Evolutionary conservation across 2,113 vertebrate species (phyloP), one percentile per base, ranked within the genome.

Genomic region (Rafetus swinhoei): DNA sequence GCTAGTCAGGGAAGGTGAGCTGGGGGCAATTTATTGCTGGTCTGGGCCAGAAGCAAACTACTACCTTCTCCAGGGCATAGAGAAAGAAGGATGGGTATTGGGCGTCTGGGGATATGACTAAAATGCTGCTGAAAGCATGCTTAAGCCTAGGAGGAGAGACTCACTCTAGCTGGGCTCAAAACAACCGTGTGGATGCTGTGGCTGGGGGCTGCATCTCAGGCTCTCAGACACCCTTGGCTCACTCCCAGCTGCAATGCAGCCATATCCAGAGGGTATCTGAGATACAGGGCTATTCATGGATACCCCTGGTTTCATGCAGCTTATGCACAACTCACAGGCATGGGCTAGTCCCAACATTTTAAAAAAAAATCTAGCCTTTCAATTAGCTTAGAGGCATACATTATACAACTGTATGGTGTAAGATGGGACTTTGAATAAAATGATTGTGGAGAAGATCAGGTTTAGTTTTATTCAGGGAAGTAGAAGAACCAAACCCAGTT

Each of bases 361-460:
- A 45, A 45, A 45, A 45, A 45, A 13, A 52, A 7, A 2, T 29
- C 14, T 81, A 35, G 12, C 55, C 19, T 91, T 25, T 32, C 29
- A 0, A 2, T 72, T 25, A 77, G 6, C 9, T 0, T 0, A 3
- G 18, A 52, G 6, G 27, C 4, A 4, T 39, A 45, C 45, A 45
- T 72, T 13, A 4, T 84, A 76, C 50, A 60, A 59, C 25, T 24
- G n/a, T 45, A 14, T 14, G 9, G 12, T 84, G 39, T 3, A 59
- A 6, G 90, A 81, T 0, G 86, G 11, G 13, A 92, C 16, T 1
- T 60, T 13, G 6, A 0, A 4, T 1, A 2, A 76, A 81, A 52
- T 32, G n/a, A 83, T 74, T 32, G 79, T 39, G 11, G 79, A 76
- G 55, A 35, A 18, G 2, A 1, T 15, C 32, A 1, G 65, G 3